Percentiles rank a stretch among this genome's conserved stretches.
These are phyloP conservation scores for Bucorvus abyssinicus DNA, from an alignment of 2,797 vertebrate genomes.

Conservation along the genomic window DNA sequence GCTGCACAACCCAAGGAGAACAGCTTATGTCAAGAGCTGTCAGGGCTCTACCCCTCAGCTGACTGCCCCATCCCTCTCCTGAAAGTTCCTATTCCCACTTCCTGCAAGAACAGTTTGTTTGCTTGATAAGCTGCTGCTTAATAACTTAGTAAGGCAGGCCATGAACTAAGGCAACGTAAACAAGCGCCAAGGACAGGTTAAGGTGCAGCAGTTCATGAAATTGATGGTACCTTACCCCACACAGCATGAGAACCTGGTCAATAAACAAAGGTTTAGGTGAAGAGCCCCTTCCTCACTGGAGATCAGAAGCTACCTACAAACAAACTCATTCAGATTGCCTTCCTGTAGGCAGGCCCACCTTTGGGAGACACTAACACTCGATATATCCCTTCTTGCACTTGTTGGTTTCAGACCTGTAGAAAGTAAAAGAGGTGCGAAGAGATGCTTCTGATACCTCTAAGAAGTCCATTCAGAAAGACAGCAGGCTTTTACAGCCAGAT, in stretches of 20 bases:
- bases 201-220: neutral
- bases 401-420: neutral
- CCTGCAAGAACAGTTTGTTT: neutral
- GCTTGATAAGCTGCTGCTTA: neutral
- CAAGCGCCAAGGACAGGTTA: neutral
- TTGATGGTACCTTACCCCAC: neutral
- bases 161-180: neutral
- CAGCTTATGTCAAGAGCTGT: rapidly evolving
- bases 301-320: neutral
- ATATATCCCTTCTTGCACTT: neutral
- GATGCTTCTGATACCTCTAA: neutral
- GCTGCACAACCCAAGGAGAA: neutral
- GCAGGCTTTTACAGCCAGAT: neutral
- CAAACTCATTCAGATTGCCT: neutral
- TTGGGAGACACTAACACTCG: neutral
- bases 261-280: neutral
- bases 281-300: neutral
- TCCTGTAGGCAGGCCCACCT: neutral
- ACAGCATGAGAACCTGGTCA: neutral
- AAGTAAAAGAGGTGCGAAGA: neutral
- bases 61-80: neutral
- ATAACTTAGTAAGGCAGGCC: neutral
- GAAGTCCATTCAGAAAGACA: neutral
- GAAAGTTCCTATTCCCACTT: neutral
- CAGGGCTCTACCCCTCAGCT: neutral